Evolutionary conservation across 2,113 vertebrate genomes (phyloP).

Genomic region (Sceloporus undulatus): DNA sequence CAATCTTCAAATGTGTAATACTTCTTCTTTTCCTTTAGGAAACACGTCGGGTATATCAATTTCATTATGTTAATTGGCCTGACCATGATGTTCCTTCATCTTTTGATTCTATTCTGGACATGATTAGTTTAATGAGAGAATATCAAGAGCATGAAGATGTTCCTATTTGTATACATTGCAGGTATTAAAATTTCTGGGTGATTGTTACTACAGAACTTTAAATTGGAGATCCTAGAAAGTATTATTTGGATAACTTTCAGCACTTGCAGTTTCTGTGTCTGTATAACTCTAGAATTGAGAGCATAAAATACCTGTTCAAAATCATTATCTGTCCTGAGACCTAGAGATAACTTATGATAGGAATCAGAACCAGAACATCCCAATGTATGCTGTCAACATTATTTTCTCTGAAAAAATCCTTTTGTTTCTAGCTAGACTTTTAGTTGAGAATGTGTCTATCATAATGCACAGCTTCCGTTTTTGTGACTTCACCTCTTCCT

Average conservation of each 20-base stretch:
- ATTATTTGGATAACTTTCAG: neutral
- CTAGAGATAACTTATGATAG: neutral
- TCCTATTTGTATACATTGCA: constrained; percentile 98
- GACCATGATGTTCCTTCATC: constrained; percentile 98
- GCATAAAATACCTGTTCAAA: neutral
- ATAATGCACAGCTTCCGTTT: neutral
- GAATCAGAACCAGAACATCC: neutral
- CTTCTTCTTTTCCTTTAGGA: constrained; percentile 78
- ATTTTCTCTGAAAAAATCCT: neutral
- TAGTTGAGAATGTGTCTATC: neutral
- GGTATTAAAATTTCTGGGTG: constrained; percentile 71
- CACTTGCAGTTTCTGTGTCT: neutral
- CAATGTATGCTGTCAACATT: neutral
- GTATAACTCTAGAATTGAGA: neutral
- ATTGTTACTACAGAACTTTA: neutral
- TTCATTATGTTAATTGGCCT: constrained; percentile 99
- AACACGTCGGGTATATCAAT: constrained; percentile 91
- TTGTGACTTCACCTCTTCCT: neutral
- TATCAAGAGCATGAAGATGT: constrained; percentile 95
- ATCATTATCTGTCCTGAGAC: neutral
- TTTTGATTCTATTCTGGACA: constrained; percentile 98
- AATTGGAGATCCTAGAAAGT: neutral
- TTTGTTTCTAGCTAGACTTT: neutral
- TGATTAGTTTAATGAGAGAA: constrained; percentile 97
- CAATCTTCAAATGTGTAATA: neutral